Evolutionary conservation across 2,888 invertebrate species (phyloP), one percentile per base, ranked within the genome.

Genomic region (Galerucella nymphaeae): DNA sequence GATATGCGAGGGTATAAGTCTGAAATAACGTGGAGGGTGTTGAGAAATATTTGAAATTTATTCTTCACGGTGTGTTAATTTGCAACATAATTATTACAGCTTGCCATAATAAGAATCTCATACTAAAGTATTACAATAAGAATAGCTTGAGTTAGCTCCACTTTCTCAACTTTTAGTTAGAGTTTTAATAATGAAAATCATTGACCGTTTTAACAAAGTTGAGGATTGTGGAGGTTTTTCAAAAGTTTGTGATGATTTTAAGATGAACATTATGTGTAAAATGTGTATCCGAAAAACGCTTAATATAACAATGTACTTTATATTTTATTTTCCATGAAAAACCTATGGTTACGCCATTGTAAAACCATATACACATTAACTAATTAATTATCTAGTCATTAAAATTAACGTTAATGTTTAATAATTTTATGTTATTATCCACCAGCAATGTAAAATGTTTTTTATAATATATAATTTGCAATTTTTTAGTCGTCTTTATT

Each of bases 381-480:
- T 45, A 57, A 67, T 67, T 67, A 67, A 67, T 48, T 62, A 62
- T 68, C 68, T 68, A 68, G 68, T 68, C 68, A 68, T 62, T 68
- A 55, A 66, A 68, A 50, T 68, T 68, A 41, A 61, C 23, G 61
- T 68, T 62, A 62, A 30, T 23, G 61, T 68, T 68, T 62, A 68
- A 68, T 68, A 68, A 68, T 38, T 62, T 62, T 68, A 50, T 68
- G 68, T 68, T 68, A 61, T 59, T 61, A 67, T 62, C 42, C 68
- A 68, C 58, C 68, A 68, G 62, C 68, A 68, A 18, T 68, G 68
- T 68, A 62, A 62, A 68, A 68, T 62, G 68, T 68, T 62, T 68
- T 68, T 62, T 68, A 66, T 58, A 66, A 66, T 66, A 66, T 50
- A 68, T 68, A 62, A 68, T 62, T 68, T 68, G 61, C 68, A 68